Conservation (phyloP, 2,113 vertebrate genomes). For the Rhagologus leucostigma region DNA sequence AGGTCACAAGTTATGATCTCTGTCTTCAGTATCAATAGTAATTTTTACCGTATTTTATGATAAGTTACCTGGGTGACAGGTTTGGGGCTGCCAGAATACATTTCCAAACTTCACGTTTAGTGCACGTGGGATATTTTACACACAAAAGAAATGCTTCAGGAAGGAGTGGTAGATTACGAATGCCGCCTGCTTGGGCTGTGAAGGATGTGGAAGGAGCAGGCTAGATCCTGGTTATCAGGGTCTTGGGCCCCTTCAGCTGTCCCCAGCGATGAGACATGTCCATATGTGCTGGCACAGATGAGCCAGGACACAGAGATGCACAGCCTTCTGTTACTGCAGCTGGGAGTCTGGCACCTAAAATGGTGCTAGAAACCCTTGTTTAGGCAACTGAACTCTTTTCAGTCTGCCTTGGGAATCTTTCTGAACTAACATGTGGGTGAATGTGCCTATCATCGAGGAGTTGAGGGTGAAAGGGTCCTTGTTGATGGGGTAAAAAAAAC, state of each 20-base stretch:
- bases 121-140: neutral
- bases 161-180: neutral
- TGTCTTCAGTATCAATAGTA: neutral
- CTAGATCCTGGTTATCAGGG: neutral
- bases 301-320: neutral
- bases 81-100: neutral
- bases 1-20: neutral
- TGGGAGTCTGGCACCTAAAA: conserved; percentile 56
- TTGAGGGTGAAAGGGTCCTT: neutral
- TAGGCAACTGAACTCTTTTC: neutral
- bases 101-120: neutral
- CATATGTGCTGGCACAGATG: neutral
- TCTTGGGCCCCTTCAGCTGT: conserved; percentile 7
- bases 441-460: neutral
- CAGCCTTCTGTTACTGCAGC: conserved; percentile 46
- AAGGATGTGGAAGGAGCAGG: neutral
- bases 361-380: conserved; percentile 16
- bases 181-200: neutral
- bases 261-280: neutral
- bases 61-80: neutral
- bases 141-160: neutral
- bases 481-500: accelerated
- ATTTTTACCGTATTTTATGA: neutral
- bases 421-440: neutral
- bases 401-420: neutral